Conservation (phyloP, 1,140 invertebrate genomes). For the Pygmarrhopalites habei region DNA sequence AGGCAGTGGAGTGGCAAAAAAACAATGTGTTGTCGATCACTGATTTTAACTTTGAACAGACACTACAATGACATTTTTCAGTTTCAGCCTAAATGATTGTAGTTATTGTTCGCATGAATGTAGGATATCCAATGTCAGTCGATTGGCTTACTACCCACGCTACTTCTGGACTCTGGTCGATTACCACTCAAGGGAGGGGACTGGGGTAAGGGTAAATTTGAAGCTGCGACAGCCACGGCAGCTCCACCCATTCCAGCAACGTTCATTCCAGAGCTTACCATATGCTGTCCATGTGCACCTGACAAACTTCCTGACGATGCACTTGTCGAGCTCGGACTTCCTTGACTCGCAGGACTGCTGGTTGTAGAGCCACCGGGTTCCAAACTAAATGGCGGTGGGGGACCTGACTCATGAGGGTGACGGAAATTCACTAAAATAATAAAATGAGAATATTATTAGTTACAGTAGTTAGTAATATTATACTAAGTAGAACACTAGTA, state of each 20-base stretch:
- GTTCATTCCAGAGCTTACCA: conserved; percentile 20
- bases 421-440: no score
- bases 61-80: no score
- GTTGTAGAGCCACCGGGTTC: conserved; percentile 33
- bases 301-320: conserved; percentile 29
- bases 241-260: conserved; percentile 27
- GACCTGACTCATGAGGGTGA: conserved; percentile 28
- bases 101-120: conserved; percentile 36
- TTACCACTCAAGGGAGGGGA: conserved; percentile 31
- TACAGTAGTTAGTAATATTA: no score
- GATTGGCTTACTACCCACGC: conserved; percentile 31
- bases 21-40: no score
- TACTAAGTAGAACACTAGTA: no score
- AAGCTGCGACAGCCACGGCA: conserved; percentile 21
- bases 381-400: conserved; percentile 30
- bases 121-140: conserved; percentile 40
- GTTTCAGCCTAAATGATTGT: conserved; percentile 35
- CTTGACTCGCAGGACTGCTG: conserved; percentile 38
- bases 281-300: conserved; percentile 16
- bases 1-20: no score
- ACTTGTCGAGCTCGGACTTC: conserved; percentile 34
- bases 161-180: conserved; percentile 33
- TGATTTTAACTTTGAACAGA: no score
- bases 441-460: no score
- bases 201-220: conserved; percentile 27